These are phyloP conservation scores for Brachypteracias leptosomus DNA, from an alignment of 2,113 vertebrate genomes.

Conservation along the genomic window DNA sequence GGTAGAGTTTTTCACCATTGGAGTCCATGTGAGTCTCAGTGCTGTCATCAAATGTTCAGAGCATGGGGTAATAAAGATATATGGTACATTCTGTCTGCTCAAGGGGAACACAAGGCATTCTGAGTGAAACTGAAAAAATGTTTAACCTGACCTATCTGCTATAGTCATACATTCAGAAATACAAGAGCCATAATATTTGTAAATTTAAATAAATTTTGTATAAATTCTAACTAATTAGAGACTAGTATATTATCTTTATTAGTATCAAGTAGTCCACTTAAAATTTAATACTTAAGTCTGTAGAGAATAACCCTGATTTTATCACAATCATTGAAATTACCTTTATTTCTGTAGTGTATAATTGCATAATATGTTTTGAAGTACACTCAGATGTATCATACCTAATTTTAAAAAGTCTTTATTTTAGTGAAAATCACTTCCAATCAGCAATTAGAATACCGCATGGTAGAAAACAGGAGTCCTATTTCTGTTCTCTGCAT, in stretches of 20 bases:
- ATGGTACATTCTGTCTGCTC: not conserved
- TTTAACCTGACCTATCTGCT: not conserved
- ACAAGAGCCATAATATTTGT: not conserved
- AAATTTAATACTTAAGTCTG: not conserved
- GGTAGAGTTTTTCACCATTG: not conserved
- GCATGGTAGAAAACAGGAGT: not conserved
- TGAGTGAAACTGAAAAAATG: not conserved
- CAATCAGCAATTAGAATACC: not conserved
- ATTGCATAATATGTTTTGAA: slow-evolving; percentile 19
- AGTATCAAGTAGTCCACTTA: not conserved
- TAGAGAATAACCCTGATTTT: not conserved
- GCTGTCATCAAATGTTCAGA: not conserved
- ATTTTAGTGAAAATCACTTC: slow-evolving; percentile 4
- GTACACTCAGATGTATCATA: not conserved
- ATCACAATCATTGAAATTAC: not conserved
- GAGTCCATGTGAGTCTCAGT: not conserved
- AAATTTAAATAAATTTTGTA: not conserved
- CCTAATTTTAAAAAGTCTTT: slow-evolving; percentile 8
- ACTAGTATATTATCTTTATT: not conserved
- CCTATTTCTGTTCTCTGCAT: not conserved
- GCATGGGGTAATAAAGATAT: not conserved
- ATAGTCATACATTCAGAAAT: not conserved
- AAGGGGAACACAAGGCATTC: not conserved
- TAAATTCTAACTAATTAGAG: not conserved
- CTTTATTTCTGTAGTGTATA: not conserved